Percentiles rank a stretch among this genome's conserved stretches.
phyloP scores from a whole-genome alignment of 2,797 vertebrate species.

The Pogoniulus pusillus region DNA sequence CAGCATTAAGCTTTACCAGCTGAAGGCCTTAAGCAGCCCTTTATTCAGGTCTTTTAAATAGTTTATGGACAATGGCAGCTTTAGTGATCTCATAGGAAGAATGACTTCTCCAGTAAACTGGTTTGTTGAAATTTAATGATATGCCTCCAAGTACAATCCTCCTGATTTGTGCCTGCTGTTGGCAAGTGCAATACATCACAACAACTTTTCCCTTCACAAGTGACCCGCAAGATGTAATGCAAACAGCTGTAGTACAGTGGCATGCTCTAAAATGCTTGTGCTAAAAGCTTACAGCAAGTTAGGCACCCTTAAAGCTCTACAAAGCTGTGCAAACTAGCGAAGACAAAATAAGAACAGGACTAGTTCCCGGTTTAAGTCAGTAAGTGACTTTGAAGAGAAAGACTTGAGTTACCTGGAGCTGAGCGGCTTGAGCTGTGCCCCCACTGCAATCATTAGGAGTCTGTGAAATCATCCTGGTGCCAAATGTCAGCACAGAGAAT shows the following conservation, averaged over 20 bases:
- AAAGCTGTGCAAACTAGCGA: neutral
- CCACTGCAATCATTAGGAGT: neutral
- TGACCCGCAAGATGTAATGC: neutral
- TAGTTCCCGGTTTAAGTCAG: neutral
- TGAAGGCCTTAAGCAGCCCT: neutral
- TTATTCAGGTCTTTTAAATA: constrained; percentile 5
- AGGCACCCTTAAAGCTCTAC: neutral
- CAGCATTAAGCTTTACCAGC: neutral
- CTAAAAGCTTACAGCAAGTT: neutral
- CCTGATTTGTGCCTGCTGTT: constrained; percentile 23
- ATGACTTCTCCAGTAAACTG: constrained; percentile 13
- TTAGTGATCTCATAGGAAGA: constrained; percentile 31
- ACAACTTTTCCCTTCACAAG: neutral
- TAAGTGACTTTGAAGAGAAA: neutral
- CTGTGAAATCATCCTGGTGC: neutral
- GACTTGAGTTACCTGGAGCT: neutral
- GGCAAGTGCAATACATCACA: neutral
- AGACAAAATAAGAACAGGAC: neutral
- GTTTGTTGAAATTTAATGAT: constrained; percentile 7
- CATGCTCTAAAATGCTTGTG: neutral
- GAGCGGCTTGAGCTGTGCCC: neutral
- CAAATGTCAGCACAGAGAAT: neutral
- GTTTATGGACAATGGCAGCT: constrained; percentile 10
- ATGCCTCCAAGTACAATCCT: neutral
- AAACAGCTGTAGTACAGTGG: neutral